phyloP scores from a whole-genome alignment of 2,113 vertebrate genomes.

The Narcine bancroftii region DNA sequence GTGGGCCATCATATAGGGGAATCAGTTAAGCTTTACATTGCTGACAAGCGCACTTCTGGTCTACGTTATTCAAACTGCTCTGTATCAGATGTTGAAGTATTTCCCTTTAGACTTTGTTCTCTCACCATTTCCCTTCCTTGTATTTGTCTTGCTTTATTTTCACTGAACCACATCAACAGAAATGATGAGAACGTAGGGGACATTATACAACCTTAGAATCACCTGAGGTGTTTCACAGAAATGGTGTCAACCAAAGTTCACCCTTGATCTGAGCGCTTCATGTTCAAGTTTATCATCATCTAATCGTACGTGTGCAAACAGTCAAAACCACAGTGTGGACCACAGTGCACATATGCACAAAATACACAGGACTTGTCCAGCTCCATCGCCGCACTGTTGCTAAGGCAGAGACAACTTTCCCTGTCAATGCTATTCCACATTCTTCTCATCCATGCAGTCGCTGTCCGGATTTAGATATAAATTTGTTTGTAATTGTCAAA shows the following conservation, averaged over 20 bases:
- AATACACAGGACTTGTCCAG: too few relatives aligned
- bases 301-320: too few relatives aligned
- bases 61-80: conserved; percentile 10
- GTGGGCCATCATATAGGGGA: conserved; percentile 26
- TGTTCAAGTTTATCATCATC: too few relatives aligned
- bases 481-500: too few relatives aligned
- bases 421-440: background rate
- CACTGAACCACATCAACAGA: background rate
- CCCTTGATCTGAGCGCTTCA: background rate
- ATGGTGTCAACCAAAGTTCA: background rate
- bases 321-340: too few relatives aligned
- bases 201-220: too few relatives aligned
- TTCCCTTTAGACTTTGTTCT: background rate
- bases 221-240: background rate
- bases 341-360: too few relatives aligned
- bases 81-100: conserved; percentile 32
- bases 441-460: background rate
- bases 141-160: background rate
- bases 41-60: conserved; percentile 13
- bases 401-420: background rate
- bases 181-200: too few relatives aligned
- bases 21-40: conserved; percentile 25
- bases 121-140: background rate
- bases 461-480: background rate
- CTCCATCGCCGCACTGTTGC: background rate